These are phyloP conservation scores for Cygnus atratus DNA, from an alignment of 2,113 vertebrate species.

Conservation along the genomic window DNA sequence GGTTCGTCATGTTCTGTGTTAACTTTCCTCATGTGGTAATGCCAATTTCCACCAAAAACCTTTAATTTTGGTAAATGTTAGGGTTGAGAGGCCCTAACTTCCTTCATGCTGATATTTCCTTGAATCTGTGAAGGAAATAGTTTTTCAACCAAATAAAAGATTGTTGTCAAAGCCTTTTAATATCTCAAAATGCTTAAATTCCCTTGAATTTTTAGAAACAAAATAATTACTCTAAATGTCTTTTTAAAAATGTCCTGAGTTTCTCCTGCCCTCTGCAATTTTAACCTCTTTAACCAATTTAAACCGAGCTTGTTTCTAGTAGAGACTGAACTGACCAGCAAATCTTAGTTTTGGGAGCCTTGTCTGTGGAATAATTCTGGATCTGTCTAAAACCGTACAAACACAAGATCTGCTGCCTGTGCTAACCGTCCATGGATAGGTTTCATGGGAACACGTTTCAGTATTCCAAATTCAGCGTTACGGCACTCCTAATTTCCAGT, in stretches of 20 bases:
- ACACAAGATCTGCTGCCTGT: rapidly evolving
- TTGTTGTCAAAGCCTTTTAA: not conserved
- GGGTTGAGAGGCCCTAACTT: not conserved
- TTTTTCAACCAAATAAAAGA: not conserved
- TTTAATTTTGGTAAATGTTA: not conserved
- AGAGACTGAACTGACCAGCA: not conserved
- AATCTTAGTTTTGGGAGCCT: not conserved
- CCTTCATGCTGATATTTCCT: not conserved
- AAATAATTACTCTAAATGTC: not conserved
- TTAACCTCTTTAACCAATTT: not conserved
- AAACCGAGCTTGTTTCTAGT: not conserved
- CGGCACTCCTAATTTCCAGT: not conserved
- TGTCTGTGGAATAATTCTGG: not conserved
- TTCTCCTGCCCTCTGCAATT: not conserved
- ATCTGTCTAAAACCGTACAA: not conserved
- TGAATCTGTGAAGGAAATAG: not conserved
- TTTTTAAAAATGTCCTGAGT: not conserved
- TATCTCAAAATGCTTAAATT: not conserved
- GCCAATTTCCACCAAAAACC: not conserved
- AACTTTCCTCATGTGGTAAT: not conserved
- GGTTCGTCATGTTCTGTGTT: not conserved
- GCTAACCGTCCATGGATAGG: not conserved
- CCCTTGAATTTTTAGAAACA: not conserved
- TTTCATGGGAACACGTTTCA: not conserved
- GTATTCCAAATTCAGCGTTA: not conserved